Base-by-base conservation (phyloP, 1,140 invertebrate species). In the Meloidogyne hapla region DNA sequence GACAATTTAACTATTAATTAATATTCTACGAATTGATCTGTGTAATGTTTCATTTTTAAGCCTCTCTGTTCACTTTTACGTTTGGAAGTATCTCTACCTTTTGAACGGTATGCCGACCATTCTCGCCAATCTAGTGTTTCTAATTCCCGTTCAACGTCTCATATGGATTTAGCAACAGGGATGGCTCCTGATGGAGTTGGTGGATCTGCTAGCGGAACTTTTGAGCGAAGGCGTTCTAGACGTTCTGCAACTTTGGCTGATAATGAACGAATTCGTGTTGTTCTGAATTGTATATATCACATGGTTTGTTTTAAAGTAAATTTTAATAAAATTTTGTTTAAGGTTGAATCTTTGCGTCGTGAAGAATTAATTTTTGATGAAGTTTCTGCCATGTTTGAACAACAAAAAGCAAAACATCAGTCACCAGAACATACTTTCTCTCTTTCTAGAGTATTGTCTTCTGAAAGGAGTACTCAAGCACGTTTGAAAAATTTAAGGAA, bases 241-340 rank as follows among this genome's bases (percentile, higher is more conserved):
- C 33, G 56, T 23, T 81, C 81, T 9, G 78, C 83, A 5, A 87
- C 85, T 1, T 48, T 86, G 70, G 81, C 80, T n/a, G 85, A 86
- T 56, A 86, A 86, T 75, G 84, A 87, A 77, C 45, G 75, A n/a
- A 63, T 86, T 23, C 69, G 84, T 8, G 78, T 86, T 26, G 66
- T 79, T 65, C 68, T 86, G 15, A 80, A 77, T 25, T 78, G 75
- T 65, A 45, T 86, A n/a, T 86, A 86, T 56, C 84, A 86, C 74
- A 84, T 86, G 79, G 69, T 86, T 25, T n/a, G 4, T 25, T 56
- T n/a, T 25, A 28, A 42, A 18, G 3, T 63, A n/a, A 48, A 69
- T 13, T 45, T 38, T 23, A 40, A 21, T 56, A 62, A 45, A 33
- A 15, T 33, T 42, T 38, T 1, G 13, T 10, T 33, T 70, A 45